phyloP scores from a whole-genome alignment of 2,888 invertebrate genomes.

The Neoitamus cyanurus region DNA sequence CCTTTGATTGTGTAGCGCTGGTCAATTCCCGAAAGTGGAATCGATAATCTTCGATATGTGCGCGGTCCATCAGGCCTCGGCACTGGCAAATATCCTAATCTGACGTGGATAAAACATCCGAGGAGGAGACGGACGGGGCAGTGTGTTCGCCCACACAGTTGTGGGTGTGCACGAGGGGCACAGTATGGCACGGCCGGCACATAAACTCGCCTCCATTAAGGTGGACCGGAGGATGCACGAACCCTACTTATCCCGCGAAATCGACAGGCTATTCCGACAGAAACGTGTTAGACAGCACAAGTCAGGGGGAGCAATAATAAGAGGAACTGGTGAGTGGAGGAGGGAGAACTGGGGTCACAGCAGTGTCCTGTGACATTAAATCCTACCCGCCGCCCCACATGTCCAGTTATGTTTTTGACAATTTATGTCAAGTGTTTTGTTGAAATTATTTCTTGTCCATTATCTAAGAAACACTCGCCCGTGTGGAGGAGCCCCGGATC shows the following conservation, averaged over 20 bases:
- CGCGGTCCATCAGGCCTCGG: slow-evolving; percentile 50
- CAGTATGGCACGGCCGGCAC: not conserved
- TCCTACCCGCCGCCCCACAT: not conserved
- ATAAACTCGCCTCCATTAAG: slow-evolving; percentile 37
- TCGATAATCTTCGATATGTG: slow-evolving; percentile 56
- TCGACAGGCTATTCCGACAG: slow-evolving; percentile 41
- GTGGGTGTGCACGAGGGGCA: not conserved
- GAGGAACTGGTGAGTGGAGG: not conserved
- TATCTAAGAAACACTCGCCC: slow-evolving; percentile 41
- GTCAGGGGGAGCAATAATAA: slow-evolving; percentile 15
- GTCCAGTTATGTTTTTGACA: slow-evolving; percentile 45
- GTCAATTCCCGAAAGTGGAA: slow-evolving; percentile 54
- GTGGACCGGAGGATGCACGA: slow-evolving; percentile 27
- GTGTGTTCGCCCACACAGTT: not conserved
- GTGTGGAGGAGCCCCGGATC: not conserved
- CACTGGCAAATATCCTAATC: slow-evolving; percentile 30
- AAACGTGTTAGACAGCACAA: slow-evolving; percentile 38
- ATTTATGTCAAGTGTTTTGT: slow-evolving; percentile 45
- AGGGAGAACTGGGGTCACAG: not conserved
- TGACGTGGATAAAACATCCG: slow-evolving; percentile 12
- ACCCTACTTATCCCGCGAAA: slow-evolving; percentile 45
- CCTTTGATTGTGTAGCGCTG: slow-evolving; percentile 51
- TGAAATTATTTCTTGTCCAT: slow-evolving; percentile 43
- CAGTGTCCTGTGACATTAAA: slow-evolving; percentile 34
- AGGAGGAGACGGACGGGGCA: not conserved